Percentiles rank a stretch among this genome's conserved stretches.
These are phyloP conservation scores for Equus przewalskii DNA, from an alignment of 2,113 vertebrate genomes.

Conservation along the genomic window DNA sequence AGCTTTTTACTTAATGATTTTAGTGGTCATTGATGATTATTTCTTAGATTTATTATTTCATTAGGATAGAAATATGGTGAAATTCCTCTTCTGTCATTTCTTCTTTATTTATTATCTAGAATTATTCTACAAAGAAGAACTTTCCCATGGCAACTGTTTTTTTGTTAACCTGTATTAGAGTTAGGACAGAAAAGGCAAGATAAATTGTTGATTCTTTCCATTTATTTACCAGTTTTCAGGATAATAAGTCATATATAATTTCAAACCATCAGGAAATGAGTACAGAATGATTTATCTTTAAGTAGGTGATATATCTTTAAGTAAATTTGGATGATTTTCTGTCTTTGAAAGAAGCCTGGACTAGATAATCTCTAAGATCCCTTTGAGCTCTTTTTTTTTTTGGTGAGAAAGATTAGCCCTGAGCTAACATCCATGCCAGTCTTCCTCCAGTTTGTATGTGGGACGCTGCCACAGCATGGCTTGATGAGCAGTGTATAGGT, in stretches of 20 bases:
- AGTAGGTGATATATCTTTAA: neutral
- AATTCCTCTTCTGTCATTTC: neutral
- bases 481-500: too few species aligned
- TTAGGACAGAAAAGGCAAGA: conserved; percentile 34
- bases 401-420: too few species aligned
- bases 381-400: neutral
- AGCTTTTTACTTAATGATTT: conserved; percentile 40
- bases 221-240: conserved; percentile 26
- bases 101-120: conserved; percentile 36
- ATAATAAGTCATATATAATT: conserved; percentile 2
- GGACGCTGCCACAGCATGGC: too few species aligned
- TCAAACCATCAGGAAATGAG: conserved; percentile 6
- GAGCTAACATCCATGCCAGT: too few species aligned
- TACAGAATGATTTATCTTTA: neutral
- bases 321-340: conserved; percentile 35
- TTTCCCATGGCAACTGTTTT: conserved; percentile 28
- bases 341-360: conserved; percentile 48
- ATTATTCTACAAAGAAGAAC: conserved; percentile 29
- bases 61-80: neutral
- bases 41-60: neutral
- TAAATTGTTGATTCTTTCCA: neutral
- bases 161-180: neutral
- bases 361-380: neutral
- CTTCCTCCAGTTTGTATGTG: too few species aligned
- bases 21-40: neutral